Evolutionary conservation across 2,888 invertebrate species (phyloP).

Genomic region (Eilema griseolum): DNA sequence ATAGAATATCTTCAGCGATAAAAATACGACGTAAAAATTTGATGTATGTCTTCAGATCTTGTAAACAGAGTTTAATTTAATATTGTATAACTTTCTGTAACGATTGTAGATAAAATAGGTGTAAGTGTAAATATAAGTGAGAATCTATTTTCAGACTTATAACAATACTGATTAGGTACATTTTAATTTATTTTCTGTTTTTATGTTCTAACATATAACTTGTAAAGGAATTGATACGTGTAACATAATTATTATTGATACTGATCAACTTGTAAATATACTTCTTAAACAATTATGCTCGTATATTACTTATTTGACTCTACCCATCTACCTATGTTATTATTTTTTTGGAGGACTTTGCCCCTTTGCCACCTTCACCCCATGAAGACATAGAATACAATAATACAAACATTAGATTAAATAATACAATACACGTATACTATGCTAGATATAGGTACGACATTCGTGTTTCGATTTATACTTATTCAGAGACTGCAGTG

Average conservation of each 20-base stretch:
- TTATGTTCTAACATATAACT: background rate
- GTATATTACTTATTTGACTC: background rate
- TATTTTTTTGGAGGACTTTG: too few relatives aligned
- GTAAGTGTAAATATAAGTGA: background rate
- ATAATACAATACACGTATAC: too few relatives aligned
- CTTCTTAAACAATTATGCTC: background rate
- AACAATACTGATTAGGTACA: too few relatives aligned
- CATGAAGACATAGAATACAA: too few relatives aligned
- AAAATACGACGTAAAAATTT: conserved; percentile 2
- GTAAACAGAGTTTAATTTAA: background rate
- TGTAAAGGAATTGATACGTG: background rate
- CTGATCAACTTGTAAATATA: conserved; percentile 4
- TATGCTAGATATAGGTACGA: too few relatives aligned
- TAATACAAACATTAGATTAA: too few relatives aligned
- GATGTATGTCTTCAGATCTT: background rate
- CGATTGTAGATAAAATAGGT: background rate
- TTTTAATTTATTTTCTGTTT: conserved; percentile 3
- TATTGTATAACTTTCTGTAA: background rate
- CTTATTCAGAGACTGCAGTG: too few relatives aligned
- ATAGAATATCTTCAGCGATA: background rate
- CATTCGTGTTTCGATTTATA: too few relatives aligned
- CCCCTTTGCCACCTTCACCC: too few relatives aligned
- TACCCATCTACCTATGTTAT: too few relatives aligned
- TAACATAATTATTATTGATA: background rate
- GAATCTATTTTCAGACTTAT: background rate